Evolutionary conservation across 30 jellyfish, hydroid and myxozoan species (phyloP).

Genomic region (Euphysa ruthae): DNA sequence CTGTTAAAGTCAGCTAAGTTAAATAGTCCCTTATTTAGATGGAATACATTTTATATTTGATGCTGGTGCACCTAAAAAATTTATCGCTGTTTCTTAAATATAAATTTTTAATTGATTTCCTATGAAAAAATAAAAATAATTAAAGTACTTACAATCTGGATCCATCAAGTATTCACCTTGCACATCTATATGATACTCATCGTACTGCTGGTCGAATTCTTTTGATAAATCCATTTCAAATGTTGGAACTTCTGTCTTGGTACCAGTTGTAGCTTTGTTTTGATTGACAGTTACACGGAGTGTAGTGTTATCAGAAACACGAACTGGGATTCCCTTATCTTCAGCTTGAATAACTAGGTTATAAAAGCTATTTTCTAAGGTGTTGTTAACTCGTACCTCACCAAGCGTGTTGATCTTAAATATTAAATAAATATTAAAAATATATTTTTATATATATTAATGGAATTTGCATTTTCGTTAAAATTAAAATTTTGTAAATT

Average conservation of each 20-base stretch:
- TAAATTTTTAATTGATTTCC: no score
- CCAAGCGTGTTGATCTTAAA: slow-evolving; percentile 16
- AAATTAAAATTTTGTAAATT: no score
- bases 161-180: slow-evolving; percentile 24
- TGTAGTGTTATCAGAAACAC: background rate
- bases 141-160: slow-evolving; percentile 16
- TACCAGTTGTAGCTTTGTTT: background rate
- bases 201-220: slow-evolving; percentile 7
- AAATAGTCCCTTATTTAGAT: no score
- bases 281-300: slow-evolving; percentile 7
- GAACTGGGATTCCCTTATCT: slow-evolving; percentile 5
- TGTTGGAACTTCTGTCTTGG: background rate
- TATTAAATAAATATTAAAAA: no score
- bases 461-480: no score
- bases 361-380: background rate
- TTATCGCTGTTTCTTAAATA: no score
- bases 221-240: background rate
- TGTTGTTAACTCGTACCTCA: slow-evolving; percentile 18
- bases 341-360: background rate
- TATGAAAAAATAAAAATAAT: background rate
- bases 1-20: no score
- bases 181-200: slow-evolving; percentile 10
- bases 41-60: no score
- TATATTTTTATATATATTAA: no score
- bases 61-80: no score